Percentiles rank a stretch among this genome's conserved stretches.
These are phyloP conservation scores for Diabrotica virgifera DNA, from an alignment of 1,140 invertebrate species.

Conservation along the genomic window DNA sequence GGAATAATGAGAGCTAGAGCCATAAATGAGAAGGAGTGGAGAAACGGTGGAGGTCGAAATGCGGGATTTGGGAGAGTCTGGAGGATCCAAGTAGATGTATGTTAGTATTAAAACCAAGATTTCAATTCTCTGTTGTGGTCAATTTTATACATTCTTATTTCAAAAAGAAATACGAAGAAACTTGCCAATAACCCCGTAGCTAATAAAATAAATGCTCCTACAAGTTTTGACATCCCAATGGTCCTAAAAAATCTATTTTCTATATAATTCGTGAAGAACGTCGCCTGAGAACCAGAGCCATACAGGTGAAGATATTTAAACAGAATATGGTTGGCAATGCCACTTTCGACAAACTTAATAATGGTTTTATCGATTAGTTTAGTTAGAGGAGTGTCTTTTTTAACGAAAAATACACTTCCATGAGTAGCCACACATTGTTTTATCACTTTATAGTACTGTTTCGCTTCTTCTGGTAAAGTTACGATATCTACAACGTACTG, in stretches of 20 bases:
- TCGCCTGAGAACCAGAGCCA: not conserved
- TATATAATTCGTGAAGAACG: not conserved
- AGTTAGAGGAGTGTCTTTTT: conserved; percentile 19
- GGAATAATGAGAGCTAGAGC: too few relatives aligned
- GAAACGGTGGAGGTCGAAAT: too few relatives aligned
- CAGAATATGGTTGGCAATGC: not conserved
- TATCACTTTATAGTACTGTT: conserved; percentile 15
- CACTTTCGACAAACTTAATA: conserved; percentile 11
- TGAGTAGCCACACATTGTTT: conserved; percentile 20
- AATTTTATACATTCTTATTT: not conserved
- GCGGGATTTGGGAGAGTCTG: too few relatives aligned
- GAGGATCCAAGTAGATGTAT: too few relatives aligned
- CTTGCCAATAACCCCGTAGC: not conserved
- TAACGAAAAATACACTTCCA: conserved; percentile 19
- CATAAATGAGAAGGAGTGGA: too few relatives aligned
- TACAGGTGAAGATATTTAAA: not conserved
- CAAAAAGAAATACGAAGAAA: not conserved
- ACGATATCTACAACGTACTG: conserved; percentile 19
- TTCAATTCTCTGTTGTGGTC: too few relatives aligned
- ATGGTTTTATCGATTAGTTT: not conserved
- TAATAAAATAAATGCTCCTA: conserved; percentile 5
- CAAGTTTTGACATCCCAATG: not conserved
- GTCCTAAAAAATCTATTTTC: not conserved
- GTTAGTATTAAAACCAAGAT: too few relatives aligned
- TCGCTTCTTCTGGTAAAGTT: not conserved